phyloP scores from a whole-genome alignment of 1,140 invertebrate species.

The Achatina immaculata region DNA sequence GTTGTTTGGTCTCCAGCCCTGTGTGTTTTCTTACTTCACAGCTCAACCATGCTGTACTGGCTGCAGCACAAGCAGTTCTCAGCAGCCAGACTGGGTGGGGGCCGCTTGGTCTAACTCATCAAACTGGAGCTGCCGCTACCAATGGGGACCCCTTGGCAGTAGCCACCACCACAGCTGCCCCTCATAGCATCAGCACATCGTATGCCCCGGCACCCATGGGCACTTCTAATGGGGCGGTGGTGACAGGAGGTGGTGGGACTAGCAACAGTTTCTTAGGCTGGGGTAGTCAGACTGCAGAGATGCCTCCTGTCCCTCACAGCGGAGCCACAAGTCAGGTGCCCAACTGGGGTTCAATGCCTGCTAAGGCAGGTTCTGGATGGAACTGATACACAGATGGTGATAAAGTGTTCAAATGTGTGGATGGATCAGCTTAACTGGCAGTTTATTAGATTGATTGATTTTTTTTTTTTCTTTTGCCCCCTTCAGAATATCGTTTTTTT shows the following conservation, averaged over 20 bases:
- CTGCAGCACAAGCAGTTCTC: slow-evolving; percentile 65
- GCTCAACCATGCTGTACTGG: slow-evolving; percentile 65
- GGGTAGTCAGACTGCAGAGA: slow-evolving; percentile 34
- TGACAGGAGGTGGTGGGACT: slow-evolving; percentile 22
- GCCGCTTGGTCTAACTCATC: slow-evolving; percentile 54
- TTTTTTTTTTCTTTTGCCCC: too few relatives aligned
- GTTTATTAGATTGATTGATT: too few relatives aligned
- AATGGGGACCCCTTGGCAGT: slow-evolving; percentile 38
- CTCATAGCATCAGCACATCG: slow-evolving; percentile 23
- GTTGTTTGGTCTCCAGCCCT: neutral
- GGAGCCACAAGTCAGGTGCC: slow-evolving; percentile 33
- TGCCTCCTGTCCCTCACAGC: slow-evolving; percentile 33
- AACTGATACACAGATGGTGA: slow-evolving; percentile 19
- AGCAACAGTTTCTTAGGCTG: slow-evolving; percentile 37
- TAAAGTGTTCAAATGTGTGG: neutral
- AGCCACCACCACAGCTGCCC: slow-evolving; percentile 28
- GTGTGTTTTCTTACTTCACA: slow-evolving; percentile 23
- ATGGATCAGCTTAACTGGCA: too few relatives aligned
- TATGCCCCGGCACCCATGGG: slow-evolving; percentile 33
- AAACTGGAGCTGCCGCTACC: slow-evolving; percentile 43
- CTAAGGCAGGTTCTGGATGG: slow-evolving; percentile 33
- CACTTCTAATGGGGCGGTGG: slow-evolving; percentile 30
- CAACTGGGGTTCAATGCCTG: slow-evolving; percentile 34
- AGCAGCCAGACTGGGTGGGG: slow-evolving; percentile 60
- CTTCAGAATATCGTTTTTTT: too few relatives aligned